These are phyloP conservation scores for Pachycephala philippinensis DNA, from an alignment of 2,113 vertebrate species.

Conservation along the genomic window DNA sequence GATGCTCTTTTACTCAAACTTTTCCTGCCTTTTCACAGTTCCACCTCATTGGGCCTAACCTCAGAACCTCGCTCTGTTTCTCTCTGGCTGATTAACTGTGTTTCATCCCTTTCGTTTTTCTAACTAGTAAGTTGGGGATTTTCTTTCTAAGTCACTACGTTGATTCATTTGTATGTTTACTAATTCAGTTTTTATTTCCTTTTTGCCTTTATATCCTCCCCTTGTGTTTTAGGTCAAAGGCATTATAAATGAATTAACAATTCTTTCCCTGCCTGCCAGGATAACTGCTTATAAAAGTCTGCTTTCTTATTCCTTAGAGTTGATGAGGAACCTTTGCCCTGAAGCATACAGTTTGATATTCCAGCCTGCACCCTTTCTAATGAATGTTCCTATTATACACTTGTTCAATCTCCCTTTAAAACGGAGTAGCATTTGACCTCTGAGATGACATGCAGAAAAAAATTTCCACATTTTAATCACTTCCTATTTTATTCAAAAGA, in stretches of 20 bases:
- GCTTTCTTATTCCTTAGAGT: not conserved
- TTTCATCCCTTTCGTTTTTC: not conserved
- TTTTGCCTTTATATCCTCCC: not conserved
- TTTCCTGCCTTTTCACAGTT: not conserved
- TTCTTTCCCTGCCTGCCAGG: not conserved
- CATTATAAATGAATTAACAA: not conserved
- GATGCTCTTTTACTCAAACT: not conserved
- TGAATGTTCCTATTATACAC: conserved; percentile 19
- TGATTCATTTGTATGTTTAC: not conserved
- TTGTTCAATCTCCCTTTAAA: not conserved
- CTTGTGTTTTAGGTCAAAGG: not conserved
- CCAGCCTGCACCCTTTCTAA: not conserved
- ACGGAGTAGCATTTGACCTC: not conserved
- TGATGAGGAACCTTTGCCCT: not conserved
- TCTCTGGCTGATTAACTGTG: not conserved
- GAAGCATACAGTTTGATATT: not conserved
- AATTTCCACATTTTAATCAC: not conserved
- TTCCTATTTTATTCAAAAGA: conserved; percentile 8
- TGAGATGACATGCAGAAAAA: not conserved
- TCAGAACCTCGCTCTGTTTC: not conserved
- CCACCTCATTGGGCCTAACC: not conserved
- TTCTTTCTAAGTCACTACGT: not conserved
- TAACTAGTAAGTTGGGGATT: not conserved
- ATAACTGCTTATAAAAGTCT: not conserved
- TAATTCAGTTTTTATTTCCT: not conserved